Evolutionary conservation across 2,113 vertebrate species (phyloP), one percentile per base, ranked within the genome.

Genomic region (Neofelis nebulosa): DNA sequence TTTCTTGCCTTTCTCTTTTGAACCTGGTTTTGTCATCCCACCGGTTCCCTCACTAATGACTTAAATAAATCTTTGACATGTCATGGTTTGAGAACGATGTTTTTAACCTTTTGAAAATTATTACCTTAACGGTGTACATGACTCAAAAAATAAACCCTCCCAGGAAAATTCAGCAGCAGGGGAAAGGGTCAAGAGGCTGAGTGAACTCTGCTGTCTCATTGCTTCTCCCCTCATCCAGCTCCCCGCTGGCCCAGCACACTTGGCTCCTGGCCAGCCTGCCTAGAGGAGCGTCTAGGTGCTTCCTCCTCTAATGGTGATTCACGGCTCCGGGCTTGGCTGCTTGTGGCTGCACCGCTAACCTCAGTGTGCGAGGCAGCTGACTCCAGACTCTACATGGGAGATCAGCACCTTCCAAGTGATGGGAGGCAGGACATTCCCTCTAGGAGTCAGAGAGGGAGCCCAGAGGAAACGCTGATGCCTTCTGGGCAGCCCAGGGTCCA

Each of bases 101-200:
- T 86, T 89, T 93, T 82, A 80, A 71, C 25, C n/a, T 91, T 97
- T 86, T 25, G 12, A 81, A 95, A 89, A 86, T 19, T 66, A 89
- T 63, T 89, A 69, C 33, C 83, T 74, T 48, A 78, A 89, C 33
- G 41, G 25, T 86, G 94, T 45, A 89, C 3, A 12, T 74, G 78
- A 93, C 52, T 79, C 78, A 80, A 78, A 93, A 87, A 73, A 50
- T 11, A 92, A 92, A 29, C 7, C 52, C 38, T 29, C 52, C 45
- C 25, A 68, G 55, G 23, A 41, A 25, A 86, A 79, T 19, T n/a
- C n/a, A 63, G 57, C 48, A 50, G 2, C 27, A 29, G 29, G 16
- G 16, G 66, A 45, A 50, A 36, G 21, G 45, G 14, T 82, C 33
- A 73, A 85, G n/a, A 73, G 16, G 9, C 21, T 0, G 2, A 68